Conservation (phyloP, 2,888 invertebrate genomes). For the Epiblema foenella region DNA sequence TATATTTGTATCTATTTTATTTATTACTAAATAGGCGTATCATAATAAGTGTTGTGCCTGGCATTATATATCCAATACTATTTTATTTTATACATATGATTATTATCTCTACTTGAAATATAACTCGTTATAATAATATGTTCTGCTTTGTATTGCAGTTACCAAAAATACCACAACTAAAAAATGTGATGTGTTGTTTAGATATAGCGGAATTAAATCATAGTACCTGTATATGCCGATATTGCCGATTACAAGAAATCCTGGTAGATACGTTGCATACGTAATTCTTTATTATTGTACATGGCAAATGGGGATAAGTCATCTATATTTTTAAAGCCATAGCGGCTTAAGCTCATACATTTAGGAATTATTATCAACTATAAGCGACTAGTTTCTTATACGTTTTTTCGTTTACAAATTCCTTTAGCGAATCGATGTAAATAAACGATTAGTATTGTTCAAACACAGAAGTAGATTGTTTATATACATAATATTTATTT, state of each 20-base stretch:
- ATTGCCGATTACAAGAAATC: not conserved
- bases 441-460: not conserved
- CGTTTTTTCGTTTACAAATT: not conserved
- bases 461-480: not conserved
- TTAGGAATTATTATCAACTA: no score
- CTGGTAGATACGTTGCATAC: not conserved
- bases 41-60: slow-evolving; percentile 41
- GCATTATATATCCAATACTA: slow-evolving; percentile 29
- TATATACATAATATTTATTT: no score
- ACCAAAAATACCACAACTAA: slow-evolving; percentile 8
- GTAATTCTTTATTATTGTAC: not conserved
- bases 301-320: not conserved
- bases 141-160: slow-evolving; percentile 20
- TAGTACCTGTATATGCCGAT: not conserved
- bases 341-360: no score
- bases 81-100: slow-evolving; percentile 36
- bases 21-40: slow-evolving; percentile 38
- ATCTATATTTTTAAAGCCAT: no score
- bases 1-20: slow-evolving; percentile 42
- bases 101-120: slow-evolving; percentile 33
- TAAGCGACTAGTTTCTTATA: not conserved
- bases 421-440: not conserved
- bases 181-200: slow-evolving; percentile 22
- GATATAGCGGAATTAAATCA: not conserved
- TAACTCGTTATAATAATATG: not conserved